Evolutionary conservation across 2,797 vertebrate species (phyloP).

Genomic region (Cygnus olor): DNA sequence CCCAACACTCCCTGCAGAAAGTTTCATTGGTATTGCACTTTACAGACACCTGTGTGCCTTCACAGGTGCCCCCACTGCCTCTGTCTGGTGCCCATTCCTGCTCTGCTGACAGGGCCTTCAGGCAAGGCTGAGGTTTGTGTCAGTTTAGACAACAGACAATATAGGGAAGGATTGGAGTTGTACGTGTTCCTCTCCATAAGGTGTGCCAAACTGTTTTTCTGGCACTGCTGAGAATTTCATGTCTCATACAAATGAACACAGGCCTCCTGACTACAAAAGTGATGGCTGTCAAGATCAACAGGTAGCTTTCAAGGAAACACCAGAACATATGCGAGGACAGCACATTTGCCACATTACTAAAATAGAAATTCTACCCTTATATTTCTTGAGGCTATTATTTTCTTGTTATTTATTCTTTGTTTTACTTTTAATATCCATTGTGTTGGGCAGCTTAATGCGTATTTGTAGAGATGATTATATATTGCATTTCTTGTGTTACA

Average conservation of each 20-base stretch:
- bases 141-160: not conserved
- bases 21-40: not conserved
- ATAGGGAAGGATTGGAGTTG: not conserved
- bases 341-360: not conserved
- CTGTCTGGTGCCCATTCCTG: not conserved
- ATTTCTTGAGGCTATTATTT: slow-evolving; percentile 28
- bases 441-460: not conserved
- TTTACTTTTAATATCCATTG: not conserved
- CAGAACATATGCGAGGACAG: not conserved
- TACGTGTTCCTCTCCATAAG: rapidly evolving
- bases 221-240: not conserved
- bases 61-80: not conserved
- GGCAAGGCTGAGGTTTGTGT: not conserved
- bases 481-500: not conserved
- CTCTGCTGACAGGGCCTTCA: not conserved
- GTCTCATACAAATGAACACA: not conserved
- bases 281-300: not conserved
- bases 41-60: not conserved
- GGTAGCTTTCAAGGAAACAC: not conserved
- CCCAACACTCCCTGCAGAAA: not conserved
- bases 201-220: not conserved
- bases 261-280: not conserved
- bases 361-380: not conserved
- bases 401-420: slow-evolving; percentile 19
- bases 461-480: slow-evolving; percentile 20